Conservation (phyloP, 1,140 invertebrate species). For the Ericerus pela region DNA sequence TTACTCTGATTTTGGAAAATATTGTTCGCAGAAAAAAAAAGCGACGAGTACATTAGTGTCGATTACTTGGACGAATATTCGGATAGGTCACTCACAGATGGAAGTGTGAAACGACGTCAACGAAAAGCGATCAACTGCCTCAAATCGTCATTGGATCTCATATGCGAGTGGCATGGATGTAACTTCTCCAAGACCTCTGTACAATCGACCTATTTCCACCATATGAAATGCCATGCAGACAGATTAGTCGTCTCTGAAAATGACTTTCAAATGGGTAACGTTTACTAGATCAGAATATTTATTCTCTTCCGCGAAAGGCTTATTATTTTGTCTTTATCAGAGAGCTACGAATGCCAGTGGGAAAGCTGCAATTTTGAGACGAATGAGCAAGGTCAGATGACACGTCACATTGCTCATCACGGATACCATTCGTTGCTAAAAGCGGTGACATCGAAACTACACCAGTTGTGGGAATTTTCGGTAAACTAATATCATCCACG, state of each 20-base stretch:
- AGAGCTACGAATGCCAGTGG: constrained; percentile 45
- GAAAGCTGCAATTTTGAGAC: constrained; percentile 42
- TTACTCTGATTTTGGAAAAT: neutral
- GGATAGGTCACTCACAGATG: neutral
- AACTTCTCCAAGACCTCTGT: too few species aligned
- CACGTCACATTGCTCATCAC: constrained; percentile 59
- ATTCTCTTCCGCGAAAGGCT: too few species aligned
- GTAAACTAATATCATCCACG: constrained; percentile 27
- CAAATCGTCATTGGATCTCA: neutral
- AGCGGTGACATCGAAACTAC: constrained; percentile 47
- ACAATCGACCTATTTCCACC: too few species aligned
- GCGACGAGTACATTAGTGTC: neutral
- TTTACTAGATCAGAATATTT: too few species aligned
- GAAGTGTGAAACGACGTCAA: neutral
- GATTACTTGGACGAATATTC: neutral
- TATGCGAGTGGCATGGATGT: neutral
- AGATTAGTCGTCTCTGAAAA: too few species aligned
- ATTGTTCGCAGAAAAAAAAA: neutral
- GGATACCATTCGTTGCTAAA: constrained; percentile 56
- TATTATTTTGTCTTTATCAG: too few species aligned
- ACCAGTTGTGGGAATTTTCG: constrained; percentile 42
- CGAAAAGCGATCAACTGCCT: neutral
- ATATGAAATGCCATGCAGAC: too few species aligned
- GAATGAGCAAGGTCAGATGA: constrained; percentile 36
- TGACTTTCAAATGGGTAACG: too few species aligned